Base-by-base conservation (phyloP, 1,140 invertebrate species). In the Linepithema humile region DNA sequence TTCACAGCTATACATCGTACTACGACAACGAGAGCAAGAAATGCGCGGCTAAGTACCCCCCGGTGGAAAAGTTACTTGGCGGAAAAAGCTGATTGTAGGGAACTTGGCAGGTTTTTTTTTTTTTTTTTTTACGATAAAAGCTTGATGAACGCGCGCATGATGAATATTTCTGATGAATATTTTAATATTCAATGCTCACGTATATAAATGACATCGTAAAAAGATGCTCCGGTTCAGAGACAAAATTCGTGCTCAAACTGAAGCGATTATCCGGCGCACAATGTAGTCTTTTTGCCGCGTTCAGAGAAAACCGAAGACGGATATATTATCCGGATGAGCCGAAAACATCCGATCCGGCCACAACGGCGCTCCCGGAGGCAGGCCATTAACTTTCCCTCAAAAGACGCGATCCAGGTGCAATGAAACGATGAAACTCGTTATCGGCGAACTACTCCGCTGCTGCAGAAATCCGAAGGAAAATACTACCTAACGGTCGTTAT, bases 391-490 rank as follows among this genome's bases (percentile, higher is more conserved):
- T 80, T 80, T 80, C 75, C 43, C 75, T 80, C 75, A 70, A 80
- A 80, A 80, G 75, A 80, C 64, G 64, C 75, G 75, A 70, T 70
- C 75, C 48, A 80, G 64, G 75, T 80, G 75, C 64, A 70, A 80
- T 70, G 75, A 80, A 80, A 80, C 70, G 85, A 87, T 87, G 65
- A 82, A 78, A 70, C 85, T 50, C 70, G 86, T 53, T 75, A 67
- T 43, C 62, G 53, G 48, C 9, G 48, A 55, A 29, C n/a, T 23
- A 60, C 50, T 38, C 20, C 17, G 15, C 1, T 48, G 32, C 38
- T 55, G 35, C 32, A 29, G 70, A 64, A 50, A 20, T 48, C 45
- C 57, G n/a, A 70, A 60, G 62, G 48, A 60, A 43, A 80, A 80
- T 80, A 80, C 48, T 53, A 70, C 35, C 75, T 53, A 32, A 83